Evolutionary conservation across 1,140 invertebrate genomes (phyloP).

Genomic region (Varroa destructor): DNA sequence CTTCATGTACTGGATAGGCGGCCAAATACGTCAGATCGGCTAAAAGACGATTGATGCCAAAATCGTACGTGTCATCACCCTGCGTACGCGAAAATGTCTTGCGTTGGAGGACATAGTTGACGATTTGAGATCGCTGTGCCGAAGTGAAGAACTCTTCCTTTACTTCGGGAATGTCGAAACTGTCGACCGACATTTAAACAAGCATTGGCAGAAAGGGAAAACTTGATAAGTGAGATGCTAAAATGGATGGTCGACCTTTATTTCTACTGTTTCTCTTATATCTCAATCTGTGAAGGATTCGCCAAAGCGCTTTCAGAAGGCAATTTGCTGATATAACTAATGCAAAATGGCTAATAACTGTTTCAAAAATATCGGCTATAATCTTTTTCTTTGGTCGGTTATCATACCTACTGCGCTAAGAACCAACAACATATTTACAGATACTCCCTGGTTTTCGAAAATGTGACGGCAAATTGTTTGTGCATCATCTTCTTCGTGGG

Average conservation of each 20-base stretch:
- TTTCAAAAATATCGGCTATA: no score
- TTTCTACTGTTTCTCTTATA: no score
- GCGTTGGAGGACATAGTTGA: conserved; percentile 78
- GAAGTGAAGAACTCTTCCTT: conserved; percentile 64
- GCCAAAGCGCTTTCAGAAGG: no score
- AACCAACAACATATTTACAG: conserved; percentile 49
- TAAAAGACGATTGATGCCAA: conserved; percentile 65
- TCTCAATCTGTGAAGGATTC: no score
- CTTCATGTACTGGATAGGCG: conserved; percentile 75
- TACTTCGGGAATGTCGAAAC: conserved; percentile 63
- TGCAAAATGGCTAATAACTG: no score
- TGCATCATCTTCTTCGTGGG: conserved; percentile 27
- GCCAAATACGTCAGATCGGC: conserved; percentile 61
- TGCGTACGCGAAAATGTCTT: conserved; percentile 54
- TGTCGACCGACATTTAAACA: conserved; percentile 37
- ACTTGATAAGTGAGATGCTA: not conserved
- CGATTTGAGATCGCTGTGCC: conserved; percentile 66
- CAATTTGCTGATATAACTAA: no score
- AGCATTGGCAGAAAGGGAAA: no score
- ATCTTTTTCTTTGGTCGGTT: no score
- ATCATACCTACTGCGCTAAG: no score
- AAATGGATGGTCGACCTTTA: no score
- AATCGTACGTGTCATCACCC: conserved; percentile 34
- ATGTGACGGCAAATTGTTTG: conserved; percentile 58
- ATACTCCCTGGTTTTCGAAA: conserved; percentile 69